A percentile compares a stretch with the other conserved stretches of the same genome.
Conservation (phyloP, 2,113 vertebrate genomes). For the Nothoprocta pentlandii region DNA sequence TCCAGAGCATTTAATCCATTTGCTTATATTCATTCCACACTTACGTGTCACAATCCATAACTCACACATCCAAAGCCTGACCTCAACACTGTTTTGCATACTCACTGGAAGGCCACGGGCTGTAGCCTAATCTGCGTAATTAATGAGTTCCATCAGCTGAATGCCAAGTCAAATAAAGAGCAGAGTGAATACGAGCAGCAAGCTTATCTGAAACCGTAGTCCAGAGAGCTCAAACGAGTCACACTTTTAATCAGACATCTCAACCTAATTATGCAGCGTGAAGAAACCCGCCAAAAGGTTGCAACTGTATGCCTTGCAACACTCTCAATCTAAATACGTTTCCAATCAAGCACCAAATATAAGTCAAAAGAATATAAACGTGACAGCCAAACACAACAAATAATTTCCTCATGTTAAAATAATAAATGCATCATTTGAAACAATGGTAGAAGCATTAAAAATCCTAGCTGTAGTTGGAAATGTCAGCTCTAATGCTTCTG, state of each 20-base stretch:
- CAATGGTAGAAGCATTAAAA: not conserved
- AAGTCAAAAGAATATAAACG: not conserved
- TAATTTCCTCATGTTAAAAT: slow-evolving; percentile 11
- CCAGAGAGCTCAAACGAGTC: not conserved
- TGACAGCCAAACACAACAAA: not conserved
- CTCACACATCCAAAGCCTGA: slow-evolving; percentile 1
- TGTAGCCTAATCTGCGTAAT: slow-evolving; percentile 45
- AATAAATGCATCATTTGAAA: not conserved
- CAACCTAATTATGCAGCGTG: not conserved
- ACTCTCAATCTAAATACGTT: not conserved
- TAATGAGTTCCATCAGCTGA: slow-evolving; percentile 63
- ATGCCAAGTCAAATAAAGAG: slow-evolving; percentile 44
- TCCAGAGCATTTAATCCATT: slow-evolving; percentile 48
- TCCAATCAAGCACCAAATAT: not conserved
- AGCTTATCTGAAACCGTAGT: not conserved
- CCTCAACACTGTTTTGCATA: slow-evolving; percentile 39
- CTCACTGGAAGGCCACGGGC: slow-evolving; percentile 25
- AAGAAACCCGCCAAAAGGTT: not conserved
- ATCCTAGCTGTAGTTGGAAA: not conserved
- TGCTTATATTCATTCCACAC: slow-evolving; percentile 41
- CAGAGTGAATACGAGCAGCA: not conserved
- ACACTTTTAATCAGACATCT: not conserved
- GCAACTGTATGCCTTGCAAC: not conserved
- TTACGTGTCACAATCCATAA: not conserved
- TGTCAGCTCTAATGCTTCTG: not conserved